Evolutionary conservation across 2,888 invertebrate species (phyloP).

Genomic region (Pseudococcus longispinus): DNA sequence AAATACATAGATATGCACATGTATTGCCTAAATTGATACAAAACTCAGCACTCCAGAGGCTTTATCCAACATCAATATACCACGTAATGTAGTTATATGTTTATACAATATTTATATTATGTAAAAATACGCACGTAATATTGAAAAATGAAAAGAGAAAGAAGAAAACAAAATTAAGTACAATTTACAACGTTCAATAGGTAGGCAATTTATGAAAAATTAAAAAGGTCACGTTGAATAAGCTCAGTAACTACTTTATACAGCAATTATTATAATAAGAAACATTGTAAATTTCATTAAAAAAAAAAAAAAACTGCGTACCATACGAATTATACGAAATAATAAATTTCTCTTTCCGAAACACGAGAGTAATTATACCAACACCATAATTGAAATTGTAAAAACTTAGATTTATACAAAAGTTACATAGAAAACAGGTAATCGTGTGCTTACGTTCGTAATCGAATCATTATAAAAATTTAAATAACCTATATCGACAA

Average conservation of each 20-base stretch:
- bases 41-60: slow-evolving; percentile 3
- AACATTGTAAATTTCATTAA: background rate
- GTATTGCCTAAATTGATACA: slow-evolving; percentile 39
- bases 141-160: background rate
- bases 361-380: background rate
- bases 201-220: background rate
- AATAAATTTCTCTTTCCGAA: background rate
- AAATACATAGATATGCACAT: slow-evolving; percentile 37
- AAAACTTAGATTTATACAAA: background rate
- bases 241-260: slow-evolving; percentile 28
- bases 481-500: background rate
- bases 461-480: background rate
- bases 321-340: background rate
- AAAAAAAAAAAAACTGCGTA: background rate
- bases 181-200: background rate
- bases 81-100: background rate
- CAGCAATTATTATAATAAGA: background rate
- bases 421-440: background rate
- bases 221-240: background rate
- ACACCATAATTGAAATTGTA: slow-evolving; percentile 11
- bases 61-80: slow-evolving; percentile 6
- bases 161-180: slow-evolving; percentile 14
- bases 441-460: slow-evolving; percentile 1
- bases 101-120: background rate
- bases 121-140: slow-evolving; percentile 1